A percentile compares a stretch with the other conserved stretches of the same genome.
Evolutionary conservation across 1,140 invertebrate genomes (phyloP).

Genomic region (Sarcophaga peregrina): DNA sequence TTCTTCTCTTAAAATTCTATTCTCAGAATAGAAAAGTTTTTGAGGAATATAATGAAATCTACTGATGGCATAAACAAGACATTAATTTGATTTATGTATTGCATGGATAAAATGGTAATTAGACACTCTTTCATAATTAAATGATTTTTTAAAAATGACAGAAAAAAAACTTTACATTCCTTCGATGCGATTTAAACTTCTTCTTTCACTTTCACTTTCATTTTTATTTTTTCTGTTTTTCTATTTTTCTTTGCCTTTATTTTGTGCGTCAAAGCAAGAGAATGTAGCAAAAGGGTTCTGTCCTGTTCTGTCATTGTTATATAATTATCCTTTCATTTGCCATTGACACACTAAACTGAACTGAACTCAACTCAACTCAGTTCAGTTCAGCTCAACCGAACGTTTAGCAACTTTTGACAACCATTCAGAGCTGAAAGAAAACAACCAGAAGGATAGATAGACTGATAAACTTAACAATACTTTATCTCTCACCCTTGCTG

Average conservation of each 20-base stretch:
- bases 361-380: too few relatives aligned
- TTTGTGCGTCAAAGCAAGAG: too few relatives aligned
- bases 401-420: neutral
- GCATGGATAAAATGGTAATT: neutral
- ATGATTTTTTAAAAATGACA: neutral
- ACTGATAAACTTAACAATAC: neutral
- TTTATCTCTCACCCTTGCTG: neutral
- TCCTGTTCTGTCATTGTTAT: neutral
- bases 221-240: too few relatives aligned
- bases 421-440: neutral
- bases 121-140: slow-evolving; percentile 10
- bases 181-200: too few relatives aligned
- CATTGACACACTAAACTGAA: neutral
- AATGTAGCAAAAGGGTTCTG: neutral
- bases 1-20: neutral
- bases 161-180: too few relatives aligned
- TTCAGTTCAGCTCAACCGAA: neutral
- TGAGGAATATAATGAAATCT: neutral
- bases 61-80: neutral
- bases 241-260: too few relatives aligned
- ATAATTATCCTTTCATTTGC: neutral
- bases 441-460: neutral
- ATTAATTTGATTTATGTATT: slow-evolving; percentile 1
- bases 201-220: too few relatives aligned
- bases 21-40: neutral